Evolutionary conservation across 2,113 vertebrate genomes (phyloP).

Genomic region (Cheirogaleus medius): DNA sequence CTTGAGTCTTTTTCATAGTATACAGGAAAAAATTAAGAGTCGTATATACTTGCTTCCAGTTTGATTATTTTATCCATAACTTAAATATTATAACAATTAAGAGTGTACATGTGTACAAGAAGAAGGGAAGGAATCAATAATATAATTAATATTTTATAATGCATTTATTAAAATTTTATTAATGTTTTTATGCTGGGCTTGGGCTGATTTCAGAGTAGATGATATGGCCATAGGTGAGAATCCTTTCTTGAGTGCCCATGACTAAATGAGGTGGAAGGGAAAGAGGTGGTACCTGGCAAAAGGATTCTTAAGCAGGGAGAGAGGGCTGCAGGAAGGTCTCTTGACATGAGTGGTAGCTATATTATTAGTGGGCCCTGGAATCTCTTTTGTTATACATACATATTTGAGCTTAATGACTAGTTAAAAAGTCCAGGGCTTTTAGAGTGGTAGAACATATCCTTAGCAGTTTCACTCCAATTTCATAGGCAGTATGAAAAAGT

Average conservation of each 20-base stretch:
- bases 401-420: not conserved
- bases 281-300: not conserved
- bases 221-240: constrained; percentile 57
- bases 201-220: constrained; percentile 71
- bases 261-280: not conserved
- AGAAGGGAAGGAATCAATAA: constrained; percentile 78
- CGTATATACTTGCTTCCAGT: constrained; percentile 45
- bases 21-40: constrained; percentile 24
- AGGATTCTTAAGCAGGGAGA: not conserved
- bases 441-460: not conserved
- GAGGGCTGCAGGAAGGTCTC: not conserved
- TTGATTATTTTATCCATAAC: constrained; percentile 76
- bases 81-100: constrained; percentile 80
- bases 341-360: not conserved
- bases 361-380: not conserved
- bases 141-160: constrained; percentile 84
- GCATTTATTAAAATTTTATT: constrained; percentile 84
- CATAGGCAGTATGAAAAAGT: not conserved
- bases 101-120: constrained; percentile 79
- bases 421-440: constrained; percentile 35
- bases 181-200: constrained; percentile 71
- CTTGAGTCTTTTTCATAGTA: not conserved
- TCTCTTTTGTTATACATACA: not conserved
- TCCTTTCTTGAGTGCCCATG: constrained; percentile 17
- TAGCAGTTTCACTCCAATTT: not conserved